A percentile compares a stretch with the other conserved stretches of the same genome.
Conservation (phyloP, 2,797 vertebrate species). For the Leptodactylus fallax region DNA sequence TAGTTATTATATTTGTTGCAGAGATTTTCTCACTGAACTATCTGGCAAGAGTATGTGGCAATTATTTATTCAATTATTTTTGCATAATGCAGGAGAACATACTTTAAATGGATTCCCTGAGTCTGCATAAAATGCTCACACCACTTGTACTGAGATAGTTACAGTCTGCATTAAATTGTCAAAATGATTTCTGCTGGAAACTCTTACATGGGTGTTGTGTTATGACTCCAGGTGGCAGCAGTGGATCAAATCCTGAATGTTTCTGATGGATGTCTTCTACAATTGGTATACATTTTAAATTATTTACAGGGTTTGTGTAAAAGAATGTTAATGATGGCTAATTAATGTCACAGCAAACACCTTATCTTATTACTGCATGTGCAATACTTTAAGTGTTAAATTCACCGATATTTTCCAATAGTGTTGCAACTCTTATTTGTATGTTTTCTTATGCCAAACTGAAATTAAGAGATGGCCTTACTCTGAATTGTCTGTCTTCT, state of each 20-base stretch:
- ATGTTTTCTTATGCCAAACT: not conserved
- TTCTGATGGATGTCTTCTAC: not conserved
- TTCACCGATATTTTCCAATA: not conserved
- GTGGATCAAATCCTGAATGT: slow-evolving; percentile 68
- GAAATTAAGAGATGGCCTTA: not conserved
- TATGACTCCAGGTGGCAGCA: slow-evolving; percentile 81
- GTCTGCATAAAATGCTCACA: slow-evolving; percentile 55
- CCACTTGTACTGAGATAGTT: slow-evolving; percentile 53
- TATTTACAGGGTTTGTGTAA: not conserved
- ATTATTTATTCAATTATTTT: slow-evolving; percentile 59
- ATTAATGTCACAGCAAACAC: not conserved
- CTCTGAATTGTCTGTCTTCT: not conserved
- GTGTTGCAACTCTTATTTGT: not conserved
- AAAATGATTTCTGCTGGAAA: slow-evolving; percentile 50
- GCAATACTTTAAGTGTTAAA: not conserved
- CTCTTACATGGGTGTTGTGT: slow-evolving; percentile 33
- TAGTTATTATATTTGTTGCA: slow-evolving; percentile 43
- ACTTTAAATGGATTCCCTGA: slow-evolving; percentile 56
- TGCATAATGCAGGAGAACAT: slow-evolving; percentile 54
- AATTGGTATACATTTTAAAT: slow-evolving; percentile 10
- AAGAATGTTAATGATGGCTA: not conserved
- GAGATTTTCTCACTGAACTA: slow-evolving; percentile 48
- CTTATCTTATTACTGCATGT: slow-evolving; percentile 9
- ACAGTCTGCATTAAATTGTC: slow-evolving; percentile 55
- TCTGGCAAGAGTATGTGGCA: slow-evolving; percentile 39